A percentile compares a stretch with the other conserved stretches of the same genome.
phyloP scores from a whole-genome alignment of 2,797 vertebrate species.

The Siniperca scherzeri region DNA sequence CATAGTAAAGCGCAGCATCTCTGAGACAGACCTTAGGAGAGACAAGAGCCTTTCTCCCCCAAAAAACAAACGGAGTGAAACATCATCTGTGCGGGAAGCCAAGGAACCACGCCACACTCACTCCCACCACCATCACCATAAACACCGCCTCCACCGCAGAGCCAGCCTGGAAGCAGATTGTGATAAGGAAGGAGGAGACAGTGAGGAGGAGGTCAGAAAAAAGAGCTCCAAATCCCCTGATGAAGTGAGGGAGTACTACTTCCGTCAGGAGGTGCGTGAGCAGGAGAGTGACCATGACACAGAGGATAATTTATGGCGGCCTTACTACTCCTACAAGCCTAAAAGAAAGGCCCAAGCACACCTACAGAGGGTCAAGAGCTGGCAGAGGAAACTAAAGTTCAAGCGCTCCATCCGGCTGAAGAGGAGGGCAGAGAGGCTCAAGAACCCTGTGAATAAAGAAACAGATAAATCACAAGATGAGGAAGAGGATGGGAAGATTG shows the following conservation, averaged over 20 bases:
- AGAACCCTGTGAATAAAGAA: slow-evolving; percentile 78
- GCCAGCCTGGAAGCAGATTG: slow-evolving; percentile 68
- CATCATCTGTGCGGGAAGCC: slow-evolving; percentile 67
- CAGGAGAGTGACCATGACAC: slow-evolving; percentile 88
- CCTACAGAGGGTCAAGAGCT: slow-evolving; percentile 88
- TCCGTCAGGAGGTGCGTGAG: slow-evolving; percentile 86
- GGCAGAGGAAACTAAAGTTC: slow-evolving; percentile 88
- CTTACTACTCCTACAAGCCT: slow-evolving; percentile 95
- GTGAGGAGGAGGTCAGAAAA: slow-evolving; percentile 66
- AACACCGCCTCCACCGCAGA: slow-evolving; percentile 79
- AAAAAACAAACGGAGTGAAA: slow-evolving; percentile 83
- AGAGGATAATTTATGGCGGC: slow-evolving; percentile 93
- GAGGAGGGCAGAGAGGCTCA: slow-evolving; percentile 84
- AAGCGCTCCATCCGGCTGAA: slow-evolving; percentile 87
- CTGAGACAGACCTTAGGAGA: slow-evolving; percentile 91
- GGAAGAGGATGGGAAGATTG: slow-evolving; percentile 63
- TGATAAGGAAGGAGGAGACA: slow-evolving; percentile 49
- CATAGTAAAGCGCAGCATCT: slow-evolving; percentile 94
- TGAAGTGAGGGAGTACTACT: slow-evolving; percentile 86
- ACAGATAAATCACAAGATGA: slow-evolving; percentile 75
- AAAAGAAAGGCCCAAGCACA: slow-evolving; percentile 87
- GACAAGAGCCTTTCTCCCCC: slow-evolving; percentile 86
- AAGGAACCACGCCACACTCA: slow-evolving; percentile 81
- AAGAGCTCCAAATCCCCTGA: slow-evolving; percentile 77
- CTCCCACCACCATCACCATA: slow-evolving; percentile 85